These are phyloP conservation scores for Drosophila equinoxialis DNA, from an alignment of 1,140 invertebrate genomes.

Conservation along the genomic window DNA sequence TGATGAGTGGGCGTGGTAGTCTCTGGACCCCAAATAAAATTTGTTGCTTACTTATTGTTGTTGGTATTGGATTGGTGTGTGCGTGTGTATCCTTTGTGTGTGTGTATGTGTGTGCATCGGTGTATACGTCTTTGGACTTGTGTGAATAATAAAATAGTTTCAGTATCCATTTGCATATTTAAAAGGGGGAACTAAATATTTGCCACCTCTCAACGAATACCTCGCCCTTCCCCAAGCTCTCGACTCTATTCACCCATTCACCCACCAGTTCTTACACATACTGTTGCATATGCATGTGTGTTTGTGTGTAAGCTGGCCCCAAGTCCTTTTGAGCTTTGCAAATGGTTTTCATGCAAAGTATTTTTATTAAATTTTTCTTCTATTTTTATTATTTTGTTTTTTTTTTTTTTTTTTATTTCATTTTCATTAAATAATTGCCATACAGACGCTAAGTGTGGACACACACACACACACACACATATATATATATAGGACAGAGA, in stretches of 20 bases:
- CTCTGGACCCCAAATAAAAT: constrained; percentile 25
- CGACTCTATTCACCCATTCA: constrained; percentile 15
- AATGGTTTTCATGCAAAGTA: constrained; percentile 17
- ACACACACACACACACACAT: neutral
- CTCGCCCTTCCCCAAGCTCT: constrained; percentile 23
- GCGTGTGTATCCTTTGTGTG: neutral
- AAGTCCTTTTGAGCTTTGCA: constrained; percentile 4
- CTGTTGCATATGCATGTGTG: neutral
- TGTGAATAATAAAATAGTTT: constrained; percentile 57
- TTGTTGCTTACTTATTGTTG: constrained; percentile 17
- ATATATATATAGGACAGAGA: neutral
- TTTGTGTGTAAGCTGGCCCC: constrained; percentile 2
- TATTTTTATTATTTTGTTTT: constrained; percentile 43
- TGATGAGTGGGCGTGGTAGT: constrained; percentile 28
- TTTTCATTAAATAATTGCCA: constrained; percentile 40
- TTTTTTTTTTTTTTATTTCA: constrained; percentile 50
- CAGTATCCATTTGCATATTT: constrained; percentile 55
- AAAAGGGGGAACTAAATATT: constrained; percentile 43
- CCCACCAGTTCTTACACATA: too few species aligned
- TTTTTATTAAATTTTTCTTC: constrained; percentile 28
- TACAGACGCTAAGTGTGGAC: constrained; percentile 1
- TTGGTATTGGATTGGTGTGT: neutral
- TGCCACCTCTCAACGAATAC: constrained; percentile 1
- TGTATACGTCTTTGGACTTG: constrained; percentile 20
- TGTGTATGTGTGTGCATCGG: constrained; percentile 15